A percentile compares a stretch with the other conserved stretches of the same genome.
Conservation (phyloP, 2,113 vertebrate species). For the Thamnophis sirtalis region DNA sequence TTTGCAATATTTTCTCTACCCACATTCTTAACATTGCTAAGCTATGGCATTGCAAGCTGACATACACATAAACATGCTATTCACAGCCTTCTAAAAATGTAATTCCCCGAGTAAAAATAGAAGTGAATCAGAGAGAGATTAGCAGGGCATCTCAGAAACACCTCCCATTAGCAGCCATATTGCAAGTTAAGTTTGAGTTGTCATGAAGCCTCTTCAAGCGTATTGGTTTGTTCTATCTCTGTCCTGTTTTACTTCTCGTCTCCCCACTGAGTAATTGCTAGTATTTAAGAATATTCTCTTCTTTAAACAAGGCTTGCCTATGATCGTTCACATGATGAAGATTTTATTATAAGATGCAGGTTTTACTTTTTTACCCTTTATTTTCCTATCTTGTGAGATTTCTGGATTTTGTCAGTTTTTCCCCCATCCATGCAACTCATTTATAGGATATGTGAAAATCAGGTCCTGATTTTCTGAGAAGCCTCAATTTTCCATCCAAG, state of each 20-base stretch:
- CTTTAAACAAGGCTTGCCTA: background rate
- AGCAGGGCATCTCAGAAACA: background rate
- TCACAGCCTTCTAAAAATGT: background rate
- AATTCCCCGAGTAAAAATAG: background rate
- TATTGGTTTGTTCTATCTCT: background rate
- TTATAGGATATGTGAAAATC: background rate
- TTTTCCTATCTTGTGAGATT: background rate
- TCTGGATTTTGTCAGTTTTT: background rate
- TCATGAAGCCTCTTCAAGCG: background rate
- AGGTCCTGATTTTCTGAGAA: too few relatives aligned
- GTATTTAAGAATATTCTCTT: background rate
- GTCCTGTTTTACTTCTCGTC: background rate
- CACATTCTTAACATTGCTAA: background rate
- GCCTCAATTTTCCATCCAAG: background rate
- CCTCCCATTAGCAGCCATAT: background rate
- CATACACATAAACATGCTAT: background rate
- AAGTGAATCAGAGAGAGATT: background rate
- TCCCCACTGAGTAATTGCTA: background rate
- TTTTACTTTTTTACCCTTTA: background rate
- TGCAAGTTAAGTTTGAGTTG: too few relatives aligned
- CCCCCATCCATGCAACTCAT: background rate
- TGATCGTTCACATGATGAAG: background rate
- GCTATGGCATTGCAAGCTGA: background rate
- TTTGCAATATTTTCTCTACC: background rate
- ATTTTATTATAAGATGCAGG: background rate